Evolutionary conservation across 1,140 invertebrate genomes (phyloP), one percentile per base, ranked within the genome.

Genomic region (Brachystomella parvula): DNA sequence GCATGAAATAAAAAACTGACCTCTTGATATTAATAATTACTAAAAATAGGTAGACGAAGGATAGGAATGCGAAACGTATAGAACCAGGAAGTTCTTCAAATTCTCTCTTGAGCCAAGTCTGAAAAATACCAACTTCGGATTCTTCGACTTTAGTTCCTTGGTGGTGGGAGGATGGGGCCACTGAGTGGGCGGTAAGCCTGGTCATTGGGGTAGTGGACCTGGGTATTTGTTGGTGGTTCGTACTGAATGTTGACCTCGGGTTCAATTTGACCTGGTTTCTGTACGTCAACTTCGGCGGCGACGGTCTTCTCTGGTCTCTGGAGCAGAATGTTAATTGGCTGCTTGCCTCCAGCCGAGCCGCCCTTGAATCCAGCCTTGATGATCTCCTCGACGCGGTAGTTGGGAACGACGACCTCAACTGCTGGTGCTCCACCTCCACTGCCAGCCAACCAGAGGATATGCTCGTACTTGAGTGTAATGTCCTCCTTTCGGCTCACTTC

Each of bases 361-460:
- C 31, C 31, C 61, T 67, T 67, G 61, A 67, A 67, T n/a, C 61
- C 66, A 47, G 66, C 66, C 26, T 67, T 67, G 66, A 67, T 67
- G 21, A 67, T 24, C 53, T 67, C 66, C 12, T 47, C 61, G 24
- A 67, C 32, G 17, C 61, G 47, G 61, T 67, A 67, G 61, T 67
- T 67, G 35, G 66, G 66, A 63, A 67, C 61, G 6, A 31, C 60
- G 53, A 67, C 44, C n/a, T 67, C 61, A 9, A 67, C 26, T 3
- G 44, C 47, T 24, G 33, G 61, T 2, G 26, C 49, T n/a, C 24
- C 47, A 32, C 61, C 61, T 3, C 9, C 47, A 15, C 39, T 31
- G 19, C 57, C 49, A 56, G 61, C 29, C 29, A 67, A 29, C 66
- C 66, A 67, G 24, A 67, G 53, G 30, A 67, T 60, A 44, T 67